Evolutionary conservation across 2,113 vertebrate genomes (phyloP).

Genomic region (Dicerorhinus sumatrensis): DNA sequence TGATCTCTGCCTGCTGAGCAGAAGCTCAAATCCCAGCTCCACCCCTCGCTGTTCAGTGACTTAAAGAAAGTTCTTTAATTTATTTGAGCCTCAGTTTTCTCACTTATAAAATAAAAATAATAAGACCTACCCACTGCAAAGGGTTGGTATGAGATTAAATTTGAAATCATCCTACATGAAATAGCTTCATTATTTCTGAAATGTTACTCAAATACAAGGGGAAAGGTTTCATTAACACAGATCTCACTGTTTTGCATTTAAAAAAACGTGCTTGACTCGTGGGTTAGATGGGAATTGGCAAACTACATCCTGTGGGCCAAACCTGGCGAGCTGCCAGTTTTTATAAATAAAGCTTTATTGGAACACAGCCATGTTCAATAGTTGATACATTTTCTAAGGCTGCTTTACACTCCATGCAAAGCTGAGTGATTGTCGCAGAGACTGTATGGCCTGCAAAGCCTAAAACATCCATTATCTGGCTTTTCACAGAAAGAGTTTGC

Average conservation of each 20-base stretch:
- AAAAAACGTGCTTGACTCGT: not conserved
- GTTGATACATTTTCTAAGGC: not conserved
- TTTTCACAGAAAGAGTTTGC: not conserved
- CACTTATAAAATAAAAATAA: not conserved
- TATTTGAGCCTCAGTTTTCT: constrained; percentile 14
- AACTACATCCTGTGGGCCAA: not conserved
- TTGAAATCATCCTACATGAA: not conserved
- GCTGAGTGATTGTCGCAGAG: not conserved
- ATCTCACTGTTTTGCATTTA: not conserved
- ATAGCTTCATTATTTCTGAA: not conserved
- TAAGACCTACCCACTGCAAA: not conserved
- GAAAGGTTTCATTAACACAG: not conserved
- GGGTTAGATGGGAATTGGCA: not conserved
- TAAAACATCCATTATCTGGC: not conserved
- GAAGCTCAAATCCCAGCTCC: not conserved
- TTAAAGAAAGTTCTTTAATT: not conserved
- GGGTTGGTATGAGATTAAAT: not conserved
- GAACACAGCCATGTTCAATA: not conserved
- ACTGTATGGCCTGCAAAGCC: not conserved
- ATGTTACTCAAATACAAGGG: not conserved
- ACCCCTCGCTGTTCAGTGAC: not conserved
- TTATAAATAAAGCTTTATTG: constrained; percentile 20
- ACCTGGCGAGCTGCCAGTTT: not conserved
- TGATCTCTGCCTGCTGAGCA: not conserved
- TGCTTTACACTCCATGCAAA: not conserved